These are phyloP conservation scores for Aporophyla nigra DNA, from an alignment of 2,888 invertebrate genomes.

Conservation along the genomic window DNA sequence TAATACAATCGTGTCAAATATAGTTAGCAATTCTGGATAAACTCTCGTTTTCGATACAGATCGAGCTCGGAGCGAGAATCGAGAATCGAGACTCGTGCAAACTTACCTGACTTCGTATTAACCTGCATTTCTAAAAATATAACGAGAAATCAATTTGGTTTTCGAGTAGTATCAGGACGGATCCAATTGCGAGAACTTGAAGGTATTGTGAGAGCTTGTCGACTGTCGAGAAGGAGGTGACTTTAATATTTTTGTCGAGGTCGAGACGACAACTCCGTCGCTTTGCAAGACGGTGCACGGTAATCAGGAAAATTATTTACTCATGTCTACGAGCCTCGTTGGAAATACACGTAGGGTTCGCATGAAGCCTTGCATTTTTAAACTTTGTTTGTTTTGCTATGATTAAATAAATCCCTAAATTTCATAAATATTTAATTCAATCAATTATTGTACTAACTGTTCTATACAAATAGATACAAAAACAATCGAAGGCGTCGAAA, in stretches of 20 bases:
- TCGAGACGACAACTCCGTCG: constrained; percentile 75
- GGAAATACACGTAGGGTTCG: constrained; percentile 79
- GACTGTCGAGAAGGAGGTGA: constrained; percentile 59
- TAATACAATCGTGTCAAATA: constrained; percentile 60
- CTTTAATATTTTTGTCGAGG: constrained; percentile 87
- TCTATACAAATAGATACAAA: too few relatives aligned
- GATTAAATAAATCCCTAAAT: too few relatives aligned
- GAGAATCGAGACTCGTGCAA: constrained; percentile 47
- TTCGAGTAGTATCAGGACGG: constrained; percentile 77
- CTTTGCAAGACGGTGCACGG: constrained; percentile 83
- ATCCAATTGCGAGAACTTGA: constrained; percentile 73
- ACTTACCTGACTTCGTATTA: constrained; percentile 68
- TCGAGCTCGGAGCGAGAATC: constrained; percentile 31
- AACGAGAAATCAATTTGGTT: constrained; percentile 85
- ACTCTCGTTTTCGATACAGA: constrained; percentile 50
- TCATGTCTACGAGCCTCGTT: constrained; percentile 85
- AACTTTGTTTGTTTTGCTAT: background rate
- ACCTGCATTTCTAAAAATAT: constrained; percentile 78
- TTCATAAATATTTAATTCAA: too few relatives aligned
- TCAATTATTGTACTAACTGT: too few relatives aligned
- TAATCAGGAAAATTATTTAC: constrained; percentile 91
- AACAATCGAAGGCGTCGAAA: too few relatives aligned
- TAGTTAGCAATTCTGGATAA: constrained; percentile 48
- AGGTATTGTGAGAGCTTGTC: constrained; percentile 64
- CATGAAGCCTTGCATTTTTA: constrained; percentile 5